Base-by-base conservation (phyloP, 2,797 vertebrate genomes). In the Sebastes dallii region DNA sequence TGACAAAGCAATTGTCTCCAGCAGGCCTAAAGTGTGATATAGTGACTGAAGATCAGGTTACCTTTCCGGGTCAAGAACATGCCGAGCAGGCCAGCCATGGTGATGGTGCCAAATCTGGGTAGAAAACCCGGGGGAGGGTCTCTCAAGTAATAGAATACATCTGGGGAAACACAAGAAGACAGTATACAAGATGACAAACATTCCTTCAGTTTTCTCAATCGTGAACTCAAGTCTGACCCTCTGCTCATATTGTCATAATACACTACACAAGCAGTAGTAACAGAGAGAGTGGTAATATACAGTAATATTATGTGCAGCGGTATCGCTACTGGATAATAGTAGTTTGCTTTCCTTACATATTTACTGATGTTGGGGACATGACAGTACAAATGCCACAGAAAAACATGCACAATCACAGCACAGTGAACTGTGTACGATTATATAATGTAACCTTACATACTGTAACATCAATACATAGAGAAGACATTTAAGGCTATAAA, bases 41-140 rank as follows among this genome's bases (percentile, higher is more conserved):
- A n/a, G 25, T 24, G 25, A 29, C 6, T 1, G 27, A 10, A 3
- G 11, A 10, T 62, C 5, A 2, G n/a, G 22, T 80, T 95, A 99
- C 97, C 97, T 97, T 95, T 97, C 75, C 96, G 96, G 66, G 96
- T 93, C 86, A 97, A 91, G 84, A 97, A 78, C 72, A 97, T 74
- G 32, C 98, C 98, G 42, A 96, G 93, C 76, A 99, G 90, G 80
- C 97, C 97, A 27, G 96, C 96, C 92, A 97, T 84, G 0, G 96
- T 93, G 91, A 99, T 96, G 27, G 97, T 91, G 66, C 96, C 92
- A 7, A 96, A 82, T 91, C 96, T 97, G 61, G 97, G 97, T 32
- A 98, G 85, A 86, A 98, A 99, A 22, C 96, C 97, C 34, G 94
- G 94, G 2, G 98, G 97, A 12, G 97, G 97, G 83, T 97, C 96